Evolutionary conservation across 1,140 invertebrate species (phyloP), one percentile per base, ranked within the genome.

Genomic region (Mya arenaria): DNA sequence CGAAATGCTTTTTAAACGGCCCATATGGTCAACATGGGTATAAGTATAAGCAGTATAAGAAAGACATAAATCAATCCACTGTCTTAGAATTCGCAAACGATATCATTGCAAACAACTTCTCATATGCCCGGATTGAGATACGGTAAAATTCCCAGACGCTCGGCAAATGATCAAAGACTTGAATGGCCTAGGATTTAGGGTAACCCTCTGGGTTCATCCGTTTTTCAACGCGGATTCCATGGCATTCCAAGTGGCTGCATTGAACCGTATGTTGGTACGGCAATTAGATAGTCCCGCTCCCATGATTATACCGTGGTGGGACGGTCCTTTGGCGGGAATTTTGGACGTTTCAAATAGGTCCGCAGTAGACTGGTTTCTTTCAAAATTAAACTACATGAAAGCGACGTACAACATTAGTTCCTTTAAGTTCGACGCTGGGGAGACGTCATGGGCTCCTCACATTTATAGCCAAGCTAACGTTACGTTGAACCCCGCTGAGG

Each of bases 1-100:
- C 85, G 93, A 95, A 68, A 92, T 92, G 41, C 96, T 98, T 94
- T 94, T 97, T 10, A 91, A 90, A 13, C 93, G 96, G 90, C 97
- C 97, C 0, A 96, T 98, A 71, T 99, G 97, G 97, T 97, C 97
- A 0, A 99, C 97, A 0, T 98, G 97, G 97, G 96, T 96, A n/a
- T n/a, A n/a, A n/a, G n/a, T n/a, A n/a, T n/a, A n/a, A n/a, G 0
- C 94, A 95, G 85, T 97, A 96, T 89, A 95, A 96, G 36, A 91
- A 87, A 56, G 78, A 90, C n/a, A 95, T 99, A 0, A 95, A 95
- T 86, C 95, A 97, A 58, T 84, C 88, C 0, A 94, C 94, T 23
- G 94, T 98, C 0, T 81, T 95, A 2, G 84, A 95, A 8, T 98
- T 96, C 89, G 96, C 96, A 0, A 79, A 95, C 41, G 93, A 96